Conservation (phyloP, 1,140 invertebrate genomes). For the Pseudomyrmex dendroicus region DNA sequence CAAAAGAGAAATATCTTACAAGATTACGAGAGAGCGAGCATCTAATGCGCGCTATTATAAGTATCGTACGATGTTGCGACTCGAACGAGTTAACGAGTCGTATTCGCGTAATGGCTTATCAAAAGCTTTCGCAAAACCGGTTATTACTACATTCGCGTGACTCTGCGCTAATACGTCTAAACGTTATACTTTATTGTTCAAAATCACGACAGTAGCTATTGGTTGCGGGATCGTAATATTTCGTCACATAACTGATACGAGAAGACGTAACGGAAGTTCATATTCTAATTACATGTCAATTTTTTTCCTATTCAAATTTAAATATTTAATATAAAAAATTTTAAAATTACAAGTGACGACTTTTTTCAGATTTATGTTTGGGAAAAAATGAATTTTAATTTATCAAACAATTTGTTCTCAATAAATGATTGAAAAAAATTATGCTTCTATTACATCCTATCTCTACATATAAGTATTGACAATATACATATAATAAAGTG, state of each 20-base stretch:
- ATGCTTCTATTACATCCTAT: neutral
- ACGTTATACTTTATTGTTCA: neutral
- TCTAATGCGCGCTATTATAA: neutral
- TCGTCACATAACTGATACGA: no score
- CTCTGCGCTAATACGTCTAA: neutral
- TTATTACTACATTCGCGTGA: neutral
- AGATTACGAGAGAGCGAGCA: constrained; percentile 32
- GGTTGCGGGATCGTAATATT: neutral
- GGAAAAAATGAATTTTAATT: neutral
- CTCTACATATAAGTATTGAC: neutral
- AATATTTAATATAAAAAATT: neutral
- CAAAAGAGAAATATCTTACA: constrained; percentile 50
- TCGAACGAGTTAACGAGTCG: constrained; percentile 43
- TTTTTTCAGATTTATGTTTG: neutral
- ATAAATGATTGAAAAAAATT: neutral
- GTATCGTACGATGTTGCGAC: constrained; percentile 15
- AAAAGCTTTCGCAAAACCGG: neutral
- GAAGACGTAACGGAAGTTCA: neutral
- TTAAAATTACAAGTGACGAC: neutral
- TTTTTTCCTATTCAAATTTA: no score
- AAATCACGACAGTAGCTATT: neutral
- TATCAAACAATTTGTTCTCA: neutral
- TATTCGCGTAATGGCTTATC: constrained; percentile 20
- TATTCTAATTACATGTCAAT: neutral
- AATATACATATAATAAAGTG: no score